Percentiles rank a stretch among this genome's conserved stretches.
phyloP scores from a whole-genome alignment of 2,888 invertebrate genomes.

The Pogonocherus hispidulus region DNA sequence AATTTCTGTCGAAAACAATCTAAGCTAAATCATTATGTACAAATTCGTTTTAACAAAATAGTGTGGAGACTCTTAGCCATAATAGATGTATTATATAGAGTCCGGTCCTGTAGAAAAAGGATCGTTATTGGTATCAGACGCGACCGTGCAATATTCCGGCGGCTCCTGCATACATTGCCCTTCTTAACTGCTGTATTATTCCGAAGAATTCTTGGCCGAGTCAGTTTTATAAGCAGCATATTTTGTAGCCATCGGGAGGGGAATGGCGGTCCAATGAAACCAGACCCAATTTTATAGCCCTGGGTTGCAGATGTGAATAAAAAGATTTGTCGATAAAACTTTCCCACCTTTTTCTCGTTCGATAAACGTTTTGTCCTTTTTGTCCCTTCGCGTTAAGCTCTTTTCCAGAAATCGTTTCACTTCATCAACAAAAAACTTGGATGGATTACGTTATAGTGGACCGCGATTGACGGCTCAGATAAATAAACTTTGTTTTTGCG shows the following conservation, averaged over 20 bases:
- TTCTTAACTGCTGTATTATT: constrained; percentile 29
- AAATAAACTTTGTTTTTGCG: not conserved
- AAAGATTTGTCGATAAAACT: constrained; percentile 40
- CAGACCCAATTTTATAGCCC: constrained; percentile 35
- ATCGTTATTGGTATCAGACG: constrained; percentile 22
- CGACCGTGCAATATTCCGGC: not conserved
- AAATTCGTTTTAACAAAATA: no score
- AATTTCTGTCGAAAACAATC: no score
- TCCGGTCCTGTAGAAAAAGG: constrained; percentile 10
- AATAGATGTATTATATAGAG: no score
- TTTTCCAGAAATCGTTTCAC: constrained; percentile 8
- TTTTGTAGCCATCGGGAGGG: constrained; percentile 23
- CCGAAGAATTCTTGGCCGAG: constrained; percentile 25
- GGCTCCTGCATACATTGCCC: constrained; percentile 35
- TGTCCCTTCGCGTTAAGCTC: constrained; percentile 11
- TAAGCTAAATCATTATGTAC: no score
- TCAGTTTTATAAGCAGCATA: constrained; percentile 30
- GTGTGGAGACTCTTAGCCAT: no score
- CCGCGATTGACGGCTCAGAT: constrained; percentile 1
- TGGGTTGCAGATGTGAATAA: constrained; percentile 49
- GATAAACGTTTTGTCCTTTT: constrained; percentile 19
- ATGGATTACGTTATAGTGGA: constrained; percentile 10
- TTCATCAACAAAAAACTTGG: constrained; percentile 1
- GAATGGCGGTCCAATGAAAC: constrained; percentile 16
- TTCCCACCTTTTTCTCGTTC: constrained; percentile 28